Evolutionary conservation across 2,113 vertebrate species (phyloP).

Genomic region (Lagopus muta): DNA sequence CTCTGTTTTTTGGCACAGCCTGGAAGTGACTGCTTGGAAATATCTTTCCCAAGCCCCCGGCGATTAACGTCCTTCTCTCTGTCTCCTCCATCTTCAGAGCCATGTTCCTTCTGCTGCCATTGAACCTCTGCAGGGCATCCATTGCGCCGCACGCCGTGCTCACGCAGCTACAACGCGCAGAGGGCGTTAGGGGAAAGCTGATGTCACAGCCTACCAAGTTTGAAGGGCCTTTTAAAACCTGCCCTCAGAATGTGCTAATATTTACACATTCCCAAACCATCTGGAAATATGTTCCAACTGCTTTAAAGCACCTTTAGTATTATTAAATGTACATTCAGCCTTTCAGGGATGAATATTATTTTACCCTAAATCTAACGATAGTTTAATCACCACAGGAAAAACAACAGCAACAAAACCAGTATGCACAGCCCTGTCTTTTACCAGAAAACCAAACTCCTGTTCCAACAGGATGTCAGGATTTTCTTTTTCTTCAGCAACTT

Average conservation of each 20-base stretch:
- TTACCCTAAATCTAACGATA: slow-evolving; percentile 38
- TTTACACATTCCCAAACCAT: slow-evolving; percentile 53
- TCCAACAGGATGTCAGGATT: background rate
- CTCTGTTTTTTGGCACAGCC: background rate
- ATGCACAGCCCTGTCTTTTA: background rate
- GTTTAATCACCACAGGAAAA: background rate
- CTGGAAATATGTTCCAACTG: slow-evolving; percentile 54
- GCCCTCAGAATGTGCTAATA: slow-evolving; percentile 48
- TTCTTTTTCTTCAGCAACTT: background rate
- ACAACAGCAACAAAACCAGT: background rate
- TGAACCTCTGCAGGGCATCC: slow-evolving; percentile 19
- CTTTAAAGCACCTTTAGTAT: slow-evolving; percentile 54
- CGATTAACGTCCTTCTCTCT: slow-evolving; percentile 26
- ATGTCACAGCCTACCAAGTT: slow-evolving; percentile 26
- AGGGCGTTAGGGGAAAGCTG: slow-evolving; percentile 26
- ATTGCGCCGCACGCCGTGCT: background rate
- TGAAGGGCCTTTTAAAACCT: slow-evolving; percentile 54
- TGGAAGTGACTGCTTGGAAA: background rate
- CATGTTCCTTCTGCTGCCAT: background rate
- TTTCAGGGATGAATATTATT: background rate
- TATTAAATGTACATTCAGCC: slow-evolving; percentile 41
- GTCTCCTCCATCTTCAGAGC: background rate
- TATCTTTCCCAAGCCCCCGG: background rate
- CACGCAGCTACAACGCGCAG: background rate
- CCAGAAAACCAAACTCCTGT: background rate